phyloP scores from a whole-genome alignment of 2,797 vertebrate genomes.

The Acrossocheilus wenchowensis region DNA sequence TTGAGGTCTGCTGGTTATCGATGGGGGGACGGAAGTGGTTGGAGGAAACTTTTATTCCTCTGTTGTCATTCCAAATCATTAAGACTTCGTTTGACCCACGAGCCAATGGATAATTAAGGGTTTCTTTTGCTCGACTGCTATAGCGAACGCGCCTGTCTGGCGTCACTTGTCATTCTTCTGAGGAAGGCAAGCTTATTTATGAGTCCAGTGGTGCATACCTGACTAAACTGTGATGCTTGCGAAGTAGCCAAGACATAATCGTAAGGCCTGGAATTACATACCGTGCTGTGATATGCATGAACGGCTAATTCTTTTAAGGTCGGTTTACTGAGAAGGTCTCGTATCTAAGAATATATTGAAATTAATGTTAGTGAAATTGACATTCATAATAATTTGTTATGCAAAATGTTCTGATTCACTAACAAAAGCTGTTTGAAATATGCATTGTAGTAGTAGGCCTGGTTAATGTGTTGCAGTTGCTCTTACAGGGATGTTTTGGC shows the following conservation, averaged over 20 bases:
- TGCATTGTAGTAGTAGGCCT: constrained; percentile 13
- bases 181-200: constrained; percentile 72
- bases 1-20: constrained; percentile 56
- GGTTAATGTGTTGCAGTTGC: constrained; percentile 44
- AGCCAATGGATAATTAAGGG: constrained; percentile 71
- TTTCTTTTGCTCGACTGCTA: constrained; percentile 74
- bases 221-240: constrained; percentile 68
- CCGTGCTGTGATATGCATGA: constrained; percentile 51
- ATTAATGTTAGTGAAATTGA: constrained; percentile 46
- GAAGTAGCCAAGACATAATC: constrained; percentile 68
- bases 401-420: constrained; percentile 21
- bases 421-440: constrained; percentile 20
- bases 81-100: constrained; percentile 67
- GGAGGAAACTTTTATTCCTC: constrained; percentile 50
- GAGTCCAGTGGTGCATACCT: constrained; percentile 68
- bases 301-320: background rate
- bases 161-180: constrained; percentile 75
- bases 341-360: constrained; percentile 19
- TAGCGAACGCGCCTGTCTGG: constrained; percentile 69
- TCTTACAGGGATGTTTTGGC: constrained; percentile 35
- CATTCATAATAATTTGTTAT: constrained; percentile 32
- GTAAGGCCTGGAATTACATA: constrained; percentile 62
- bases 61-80: constrained; percentile 70
- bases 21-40: constrained; percentile 55
- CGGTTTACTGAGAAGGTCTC: background rate